Evolutionary conservation across 2,797 vertebrate species (phyloP).

Genomic region (Limnodromus scolopaceus): DNA sequence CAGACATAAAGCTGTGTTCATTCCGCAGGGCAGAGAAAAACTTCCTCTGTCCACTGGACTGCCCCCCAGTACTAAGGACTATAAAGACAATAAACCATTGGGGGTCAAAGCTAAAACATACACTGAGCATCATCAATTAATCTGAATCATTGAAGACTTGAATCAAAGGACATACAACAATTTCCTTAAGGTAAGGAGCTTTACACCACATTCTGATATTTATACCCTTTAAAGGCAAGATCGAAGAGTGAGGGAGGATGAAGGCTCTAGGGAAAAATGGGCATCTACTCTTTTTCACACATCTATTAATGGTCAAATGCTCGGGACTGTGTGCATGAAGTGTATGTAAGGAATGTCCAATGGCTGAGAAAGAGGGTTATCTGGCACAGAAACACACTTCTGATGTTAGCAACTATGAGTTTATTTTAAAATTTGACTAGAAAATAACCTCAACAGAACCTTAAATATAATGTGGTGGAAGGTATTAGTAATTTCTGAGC

Average conservation of each 20-base stretch:
- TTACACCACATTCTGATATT: neutral
- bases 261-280: neutral
- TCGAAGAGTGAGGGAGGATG: neutral
- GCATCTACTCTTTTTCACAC: neutral
- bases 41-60: neutral
- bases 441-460: neutral
- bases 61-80: neutral
- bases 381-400: neutral
- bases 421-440: neutral
- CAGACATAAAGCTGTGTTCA: neutral
- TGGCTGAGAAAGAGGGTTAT: neutral
- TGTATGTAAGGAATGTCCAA: neutral
- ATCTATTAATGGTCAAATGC: neutral
- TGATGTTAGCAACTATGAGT: neutral
- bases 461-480: neutral
- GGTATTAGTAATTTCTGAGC: neutral
- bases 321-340: neutral
- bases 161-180: neutral
- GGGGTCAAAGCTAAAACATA: neutral
- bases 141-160: neutral
- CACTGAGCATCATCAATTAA: neutral
- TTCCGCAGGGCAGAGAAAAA: neutral
- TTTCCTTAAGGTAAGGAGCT: neutral
- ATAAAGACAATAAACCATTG: neutral
- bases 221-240: neutral